Percentiles rank a stretch among this genome's conserved stretches.
These are phyloP conservation scores for Oreotragus oreotragus DNA, from an alignment of 2,113 vertebrate species.

Conservation along the genomic window DNA sequence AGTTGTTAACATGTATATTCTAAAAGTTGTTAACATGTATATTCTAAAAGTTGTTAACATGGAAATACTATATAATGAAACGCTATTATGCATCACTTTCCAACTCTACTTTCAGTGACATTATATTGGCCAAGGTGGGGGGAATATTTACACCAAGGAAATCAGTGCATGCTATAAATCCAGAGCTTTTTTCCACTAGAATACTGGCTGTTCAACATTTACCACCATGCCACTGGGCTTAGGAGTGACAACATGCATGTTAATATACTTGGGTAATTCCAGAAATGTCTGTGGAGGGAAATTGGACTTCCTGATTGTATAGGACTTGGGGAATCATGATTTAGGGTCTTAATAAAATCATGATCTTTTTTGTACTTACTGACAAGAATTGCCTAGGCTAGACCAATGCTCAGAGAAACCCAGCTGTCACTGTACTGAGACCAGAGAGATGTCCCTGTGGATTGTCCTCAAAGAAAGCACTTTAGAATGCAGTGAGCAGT, in stretches of 20 bases:
- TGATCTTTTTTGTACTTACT: background rate
- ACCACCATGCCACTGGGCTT: background rate
- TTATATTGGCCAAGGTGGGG: background rate
- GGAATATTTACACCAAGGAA: background rate
- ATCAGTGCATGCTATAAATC: background rate
- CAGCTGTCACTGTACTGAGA: background rate
- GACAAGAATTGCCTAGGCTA: background rate
- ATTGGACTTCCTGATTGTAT: background rate
- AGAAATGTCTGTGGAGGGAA: slow-evolving; percentile 1
- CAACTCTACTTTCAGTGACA: background rate
- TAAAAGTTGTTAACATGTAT: background rate
- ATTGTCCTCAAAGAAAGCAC: background rate
- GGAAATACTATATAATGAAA: background rate
- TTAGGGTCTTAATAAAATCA: slow-evolving; percentile 13
- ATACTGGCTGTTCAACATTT: background rate
- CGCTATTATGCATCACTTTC: background rate
- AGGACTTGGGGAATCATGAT: background rate
- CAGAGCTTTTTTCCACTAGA: background rate
- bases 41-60: too few species aligned
- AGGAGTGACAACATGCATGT: background rate
- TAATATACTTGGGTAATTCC: background rate
- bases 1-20: background rate
- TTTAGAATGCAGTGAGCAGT: background rate
- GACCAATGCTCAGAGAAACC: background rate
- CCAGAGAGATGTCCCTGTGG: background rate